Evolutionary conservation across 1,140 invertebrate genomes (phyloP).

Genomic region (Sitophilus oryzae): DNA sequence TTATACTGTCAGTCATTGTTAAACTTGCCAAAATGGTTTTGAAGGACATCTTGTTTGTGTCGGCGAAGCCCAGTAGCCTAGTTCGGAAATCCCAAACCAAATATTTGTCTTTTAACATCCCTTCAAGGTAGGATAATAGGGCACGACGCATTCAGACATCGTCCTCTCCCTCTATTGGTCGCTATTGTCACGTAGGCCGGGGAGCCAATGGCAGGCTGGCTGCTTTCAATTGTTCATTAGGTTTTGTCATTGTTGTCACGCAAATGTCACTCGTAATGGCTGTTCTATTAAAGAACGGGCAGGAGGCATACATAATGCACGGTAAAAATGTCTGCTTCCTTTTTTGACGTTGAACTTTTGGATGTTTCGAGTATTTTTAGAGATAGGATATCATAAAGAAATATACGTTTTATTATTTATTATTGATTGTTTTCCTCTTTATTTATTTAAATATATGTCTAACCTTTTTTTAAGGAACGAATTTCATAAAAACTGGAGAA

Average conservation of each 20-base stretch:
- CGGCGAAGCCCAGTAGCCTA: slow-evolving; percentile 1
- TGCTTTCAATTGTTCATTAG: slow-evolving; percentile 30
- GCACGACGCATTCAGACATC: slow-evolving; percentile 14
- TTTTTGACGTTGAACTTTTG: too few species aligned
- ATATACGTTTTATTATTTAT: too few species aligned
- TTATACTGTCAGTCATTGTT: slow-evolving; percentile 36
- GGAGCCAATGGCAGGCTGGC: slow-evolving; percentile 25
- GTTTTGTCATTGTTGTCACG: slow-evolving; percentile 37
- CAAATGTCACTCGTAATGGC: slow-evolving; percentile 29
- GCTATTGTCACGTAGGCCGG: slow-evolving; percentile 32
- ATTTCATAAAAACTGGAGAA: too few species aligned
- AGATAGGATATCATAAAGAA: too few species aligned
- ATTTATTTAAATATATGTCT: too few species aligned
- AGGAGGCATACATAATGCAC: not conserved
- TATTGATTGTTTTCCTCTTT: too few species aligned
- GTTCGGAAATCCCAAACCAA: slow-evolving; percentile 16
- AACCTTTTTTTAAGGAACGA: too few species aligned
- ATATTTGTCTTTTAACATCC: slow-evolving; percentile 24
- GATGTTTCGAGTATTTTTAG: too few species aligned
- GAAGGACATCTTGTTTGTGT: slow-evolving; percentile 13
- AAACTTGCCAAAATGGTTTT: slow-evolving; percentile 24
- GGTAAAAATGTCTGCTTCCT: not conserved
- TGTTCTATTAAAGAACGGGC: slow-evolving; percentile 14
- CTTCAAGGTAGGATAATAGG: slow-evolving; percentile 15
- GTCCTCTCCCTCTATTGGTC: slow-evolving; percentile 30